Evolutionary conservation across 2,888 invertebrate species (phyloP).

Genomic region (Drosophila leonis): DNA sequence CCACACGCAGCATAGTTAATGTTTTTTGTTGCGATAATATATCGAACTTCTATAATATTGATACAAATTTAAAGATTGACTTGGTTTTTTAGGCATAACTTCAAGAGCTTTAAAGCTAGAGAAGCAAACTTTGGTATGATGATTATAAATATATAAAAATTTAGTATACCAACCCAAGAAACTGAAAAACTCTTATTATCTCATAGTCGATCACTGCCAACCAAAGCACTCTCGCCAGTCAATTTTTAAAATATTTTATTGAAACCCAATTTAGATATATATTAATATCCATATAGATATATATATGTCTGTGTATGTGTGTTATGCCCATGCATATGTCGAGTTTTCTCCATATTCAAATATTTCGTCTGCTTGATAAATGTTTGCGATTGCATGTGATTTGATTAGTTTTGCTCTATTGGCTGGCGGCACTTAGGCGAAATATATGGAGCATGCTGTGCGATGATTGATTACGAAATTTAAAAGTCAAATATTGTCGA

Average conservation of each 20-base stretch:
- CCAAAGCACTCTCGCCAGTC: neutral
- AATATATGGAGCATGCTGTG: conserved; percentile 43
- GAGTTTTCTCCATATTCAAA: conserved; percentile 22
- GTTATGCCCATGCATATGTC: neutral
- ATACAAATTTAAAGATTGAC: too few species aligned
- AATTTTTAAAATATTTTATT: conserved; percentile 25
- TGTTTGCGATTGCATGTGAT: conserved; percentile 71
- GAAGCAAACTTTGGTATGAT: too few species aligned
- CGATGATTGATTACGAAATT: conserved; percentile 71
- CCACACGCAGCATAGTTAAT: too few species aligned
- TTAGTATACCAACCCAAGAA: too few species aligned
- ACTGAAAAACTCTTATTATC: too few species aligned
- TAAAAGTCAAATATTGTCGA: conserved; percentile 75
- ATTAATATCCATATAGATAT: neutral
- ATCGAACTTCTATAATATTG: too few species aligned
- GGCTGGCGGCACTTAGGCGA: conserved; percentile 44
- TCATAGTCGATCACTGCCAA: neutral
- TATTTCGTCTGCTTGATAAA: conserved; percentile 57
- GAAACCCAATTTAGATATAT: conserved; percentile 17
- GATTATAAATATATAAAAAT: too few species aligned
- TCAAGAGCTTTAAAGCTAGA: too few species aligned
- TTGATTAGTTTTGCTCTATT: conserved; percentile 68
- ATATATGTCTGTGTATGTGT: neutral
- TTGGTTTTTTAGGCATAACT: too few species aligned
- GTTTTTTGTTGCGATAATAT: too few species aligned